Evolutionary conservation across 1,140 invertebrate species (phyloP), one percentile per base, ranked within the genome.

Genomic region (Triops longicaudatus): DNA sequence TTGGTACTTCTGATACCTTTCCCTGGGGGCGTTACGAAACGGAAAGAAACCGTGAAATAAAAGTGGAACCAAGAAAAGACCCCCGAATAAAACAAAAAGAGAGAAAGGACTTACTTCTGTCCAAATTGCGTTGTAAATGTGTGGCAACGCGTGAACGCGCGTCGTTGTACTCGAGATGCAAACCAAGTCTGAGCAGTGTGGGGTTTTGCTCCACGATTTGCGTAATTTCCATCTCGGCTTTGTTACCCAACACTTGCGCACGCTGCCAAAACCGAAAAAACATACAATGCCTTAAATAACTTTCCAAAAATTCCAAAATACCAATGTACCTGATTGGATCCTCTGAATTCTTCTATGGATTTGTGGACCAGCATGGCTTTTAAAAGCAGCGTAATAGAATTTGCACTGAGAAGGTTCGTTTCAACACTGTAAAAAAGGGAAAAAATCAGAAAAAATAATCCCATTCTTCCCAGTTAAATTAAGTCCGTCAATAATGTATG

Each of bases 221-320:
- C 72, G 95, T 96, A 80, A 99, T 95, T 88, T 97, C 94, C 94
- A 97, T 98, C 89, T 99, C 97, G 80, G 95, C 95, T 88, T 97
- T 97, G 85, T 98, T 97, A 81, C 97, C 96, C 80, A 99, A 88
- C 78, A 97, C 91, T 87, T 93, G 90, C 81, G 94, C 94, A 88
- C 96, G 91, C 95, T 98, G 84, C 1, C 84, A 84, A 80, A 79
- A 74, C 71, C 79, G 72, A 78, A 76, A 79, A 78, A 12, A 17
- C 50, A 63, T 3, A 63, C 6, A 63, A 14, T 63, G 31, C 7
- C 31, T 37, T 37, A 4, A 7, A 4, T 2, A 37, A 4, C 31
- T 2, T 37, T 37, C 7, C 31, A 37, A 37, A 37, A n/a, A n/a
- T n/a, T n/a, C n/a, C n/a, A n/a, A n/a, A n/a, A n/a, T n/a, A n/a